Conservation (phyloP, 2,888 invertebrate species). For the Drosophila percnosoma region DNA sequence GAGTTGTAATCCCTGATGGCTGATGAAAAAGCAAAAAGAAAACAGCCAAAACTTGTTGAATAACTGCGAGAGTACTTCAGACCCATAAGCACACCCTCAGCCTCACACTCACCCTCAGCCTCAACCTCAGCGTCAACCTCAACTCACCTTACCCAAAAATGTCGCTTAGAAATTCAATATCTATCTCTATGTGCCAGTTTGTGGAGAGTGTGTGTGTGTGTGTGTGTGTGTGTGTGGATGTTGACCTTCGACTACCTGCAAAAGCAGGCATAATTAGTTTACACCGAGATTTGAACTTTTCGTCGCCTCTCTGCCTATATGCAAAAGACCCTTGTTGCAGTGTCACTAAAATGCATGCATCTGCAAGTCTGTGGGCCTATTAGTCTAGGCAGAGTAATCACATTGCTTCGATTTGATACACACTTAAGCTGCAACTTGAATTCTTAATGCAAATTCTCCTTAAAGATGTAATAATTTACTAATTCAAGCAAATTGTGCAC, state of each 20-base stretch:
- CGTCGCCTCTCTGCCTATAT: slow-evolving; percentile 5
- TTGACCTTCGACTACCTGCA: slow-evolving; percentile 59
- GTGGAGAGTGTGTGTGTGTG: slow-evolving; percentile 1
- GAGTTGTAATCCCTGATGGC: not conserved
- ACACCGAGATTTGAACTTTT: slow-evolving; percentile 63
- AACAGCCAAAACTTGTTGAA: slow-evolving; percentile 62
- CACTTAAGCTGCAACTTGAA: not conserved
- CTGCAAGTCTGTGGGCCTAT: not conserved
- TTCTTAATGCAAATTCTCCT: not conserved
- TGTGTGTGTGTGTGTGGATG: slow-evolving; percentile 3
- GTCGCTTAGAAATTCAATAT: slow-evolving; percentile 65
- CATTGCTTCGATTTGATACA: too few species aligned
- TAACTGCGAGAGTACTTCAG: slow-evolving; percentile 17
- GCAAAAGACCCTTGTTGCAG: not conserved
- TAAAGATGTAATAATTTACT: not conserved
- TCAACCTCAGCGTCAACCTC: not conserved
- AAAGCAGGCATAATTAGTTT: slow-evolving; percentile 72
- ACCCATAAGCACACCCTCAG: not conserved
- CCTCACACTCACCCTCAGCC: not conserved
- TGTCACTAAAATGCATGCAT: not conserved
- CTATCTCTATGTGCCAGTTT: slow-evolving; percentile 24
- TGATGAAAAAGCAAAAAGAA: slow-evolving; percentile 4
- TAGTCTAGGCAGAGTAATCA: not conserved
- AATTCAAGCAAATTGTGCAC: not conserved
- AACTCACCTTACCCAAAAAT: slow-evolving; percentile 20